Base-by-base conservation (phyloP, 2,888 invertebrate species). In the Eupithecia subumbrata region DNA sequence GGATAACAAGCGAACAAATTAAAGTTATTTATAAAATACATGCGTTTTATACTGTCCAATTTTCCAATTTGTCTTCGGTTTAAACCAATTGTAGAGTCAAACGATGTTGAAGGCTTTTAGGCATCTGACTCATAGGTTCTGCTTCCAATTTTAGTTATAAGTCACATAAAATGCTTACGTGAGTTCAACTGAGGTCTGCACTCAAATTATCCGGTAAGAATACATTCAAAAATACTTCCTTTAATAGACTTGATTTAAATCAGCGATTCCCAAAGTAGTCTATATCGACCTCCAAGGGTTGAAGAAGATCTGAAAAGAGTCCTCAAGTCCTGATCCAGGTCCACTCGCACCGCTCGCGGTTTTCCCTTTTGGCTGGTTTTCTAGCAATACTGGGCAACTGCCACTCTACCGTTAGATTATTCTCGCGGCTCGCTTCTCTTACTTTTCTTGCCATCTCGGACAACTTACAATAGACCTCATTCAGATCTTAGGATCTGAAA, bases 11-110 rank as follows among this genome's bases (percentile, higher is more conserved):
- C 22, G 64, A 34, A 34, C 37, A 67, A 78, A 78, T 79, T 78
- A 76, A 75, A 56, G 45, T 69, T 76, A 76, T 76, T 79, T 78
- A 11, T 74, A 77, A 74, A 74, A 34, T 75, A 74, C 76, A 74
- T 76, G 76, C 74, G 75, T 70, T 72, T 69, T 72, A 72, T 81
- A 80, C 73, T 76, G 78, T 43, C 73, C 82, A 82, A 80, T 82
- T 74, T 79, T 79, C 77, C 82, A 82, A 81, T 82, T 79, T 77
- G 64, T 76, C 69, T 76, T 75, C 75, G 67, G 75, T 78, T 76
- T 77, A 74, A 68, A 22, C 43, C 75, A 70, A 71, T 69, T 74
- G 79, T 79, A 73, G 76, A 77, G 74, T 76, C 70, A 63, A 78
- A 78, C 75, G 64, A 72, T 43, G n/a, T 68, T 68, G 43, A 37